Base-by-base conservation (phyloP, 35 echinoderm and acorn worm species). In the Nesometra sesokonis region DNA sequence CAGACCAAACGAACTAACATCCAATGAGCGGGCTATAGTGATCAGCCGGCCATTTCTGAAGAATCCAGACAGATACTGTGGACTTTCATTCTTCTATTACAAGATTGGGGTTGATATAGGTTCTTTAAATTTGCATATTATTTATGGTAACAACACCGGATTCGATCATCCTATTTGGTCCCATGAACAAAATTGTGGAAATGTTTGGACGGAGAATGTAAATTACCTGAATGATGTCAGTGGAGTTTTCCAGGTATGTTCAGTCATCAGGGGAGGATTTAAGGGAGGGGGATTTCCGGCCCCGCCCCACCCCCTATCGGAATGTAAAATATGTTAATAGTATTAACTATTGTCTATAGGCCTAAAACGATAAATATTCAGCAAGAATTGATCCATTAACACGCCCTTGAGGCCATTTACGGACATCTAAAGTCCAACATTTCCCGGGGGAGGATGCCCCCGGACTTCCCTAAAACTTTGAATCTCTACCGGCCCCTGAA, bases 1-100 rank as follows among this genome's bases (percentile, higher is more conserved):
- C 32, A 91, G 93, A 77, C 35, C 95, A 3, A 89, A 89, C 17
- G 84, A 85, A 11, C 77, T 39, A 36, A 86, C 40, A 23, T 47
- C 39, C 13, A 57, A 84, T 5, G 87, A 89, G 15, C 86, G 82
- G 31, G 91, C 91, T 19, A 82, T 88, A 36, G 78, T 93, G 0
- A 34, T 97, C 8, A 93, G 91, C 32, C 78, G 89, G 0, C 34
- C 79, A 0, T 97, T 89, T 47, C 57, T 77, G 17, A 97, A 97
- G 77, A 77, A 89, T 21, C 52, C 52, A 27, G 79, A 36, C 11
- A 87, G 76, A 29, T 52, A n/a, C 8, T 97, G 95, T 82, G 43
- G 82, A 8, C 32, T 93, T 34, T 91, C 89, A 0, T 97, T 97
- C 81, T 95, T 85, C 80, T 99, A 99, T 77, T 90, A 99, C 83